These are phyloP conservation scores for Oeneis ivallda DNA, from an alignment of 2,888 invertebrate species.

Conservation along the genomic window DNA sequence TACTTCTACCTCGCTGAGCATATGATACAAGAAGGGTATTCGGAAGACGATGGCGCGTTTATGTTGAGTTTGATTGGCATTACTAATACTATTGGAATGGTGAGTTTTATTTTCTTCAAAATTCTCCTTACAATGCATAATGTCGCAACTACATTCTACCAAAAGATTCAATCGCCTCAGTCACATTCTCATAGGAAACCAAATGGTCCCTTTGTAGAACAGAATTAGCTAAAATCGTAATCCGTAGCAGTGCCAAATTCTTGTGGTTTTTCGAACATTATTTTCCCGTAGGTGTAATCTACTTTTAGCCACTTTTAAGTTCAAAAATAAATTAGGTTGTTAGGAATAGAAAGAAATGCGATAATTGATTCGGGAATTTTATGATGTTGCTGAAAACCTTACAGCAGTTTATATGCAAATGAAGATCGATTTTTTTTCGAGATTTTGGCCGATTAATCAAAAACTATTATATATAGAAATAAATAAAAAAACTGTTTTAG, in stretches of 20 bases:
- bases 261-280: not conserved
- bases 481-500: too few species aligned
- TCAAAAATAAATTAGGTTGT: not conserved
- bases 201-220: not conserved
- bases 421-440: too few species aligned
- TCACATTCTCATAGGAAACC: not conserved
- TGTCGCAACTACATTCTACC: not conserved
- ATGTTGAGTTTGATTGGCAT: constrained; percentile 93
- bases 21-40: constrained; percentile 85
- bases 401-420: too few species aligned
- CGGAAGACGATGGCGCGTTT: constrained; percentile 87
- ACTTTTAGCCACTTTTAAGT: not conserved
- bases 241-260: constrained; percentile 5
- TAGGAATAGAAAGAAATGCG: not conserved
- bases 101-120: constrained; percentile 69
- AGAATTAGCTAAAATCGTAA: not conserved
- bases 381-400: too few species aligned
- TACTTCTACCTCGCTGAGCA: constrained; percentile 96
- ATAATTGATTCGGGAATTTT: not conserved
- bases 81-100: constrained; percentile 95
- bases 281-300: constrained; percentile 1
- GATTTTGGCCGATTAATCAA: too few species aligned
- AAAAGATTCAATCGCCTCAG: not conserved
- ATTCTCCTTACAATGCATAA: too few species aligned
- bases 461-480: too few species aligned